Evolutionary conservation across 2,888 invertebrate species (phyloP), one percentile per base, ranked within the genome.

Genomic region (Thecocarcelia acutangulata): DNA sequence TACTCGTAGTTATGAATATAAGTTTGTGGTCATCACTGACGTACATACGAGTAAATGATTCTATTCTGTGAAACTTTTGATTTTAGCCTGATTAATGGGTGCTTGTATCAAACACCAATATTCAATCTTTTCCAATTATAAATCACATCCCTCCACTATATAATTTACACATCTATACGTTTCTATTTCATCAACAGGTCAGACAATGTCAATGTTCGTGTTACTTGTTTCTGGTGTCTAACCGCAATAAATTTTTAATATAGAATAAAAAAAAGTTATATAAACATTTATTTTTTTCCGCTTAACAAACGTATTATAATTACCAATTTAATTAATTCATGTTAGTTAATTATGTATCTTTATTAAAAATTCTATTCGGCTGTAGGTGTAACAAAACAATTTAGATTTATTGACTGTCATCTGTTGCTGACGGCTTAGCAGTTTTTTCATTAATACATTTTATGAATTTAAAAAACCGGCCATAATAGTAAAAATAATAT

Each of bases 331-430:
- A 66, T 69, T 74, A 54, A 66, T 68, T 74, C 74, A 75, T 80
- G 80, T 68, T 63, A 44, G 63, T 63, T 70, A 73, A 64, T 66
- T 44, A 28, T 68, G 28, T 54, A 56, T 61, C 78, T 70, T 78
- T 54, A 78, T 78, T 82, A 66, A 74, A n/a, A 78, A 78, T 82
- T 82, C 78, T 66, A 59, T 50, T 17, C 5, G 33, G 4, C 33
- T 61, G 70, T 66, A 68, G 74, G 74, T 78, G 74, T 78, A 66
- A 78, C 46, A 78, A 82, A 75, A 54, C 78, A 78, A 78, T 75
- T 33, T 42, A 75, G 46, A 78, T 82, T 75, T 72, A 78, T 82
- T 82, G 33, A 17, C 69, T 74, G 59, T 24, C 46, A 24, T 54
- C 17, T 59, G 69, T 17, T 56, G 50, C 44, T n/a, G 24, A 54